These are phyloP conservation scores for Villa cingulata DNA, from an alignment of 2,888 invertebrate genomes.

Conservation along the genomic window DNA sequence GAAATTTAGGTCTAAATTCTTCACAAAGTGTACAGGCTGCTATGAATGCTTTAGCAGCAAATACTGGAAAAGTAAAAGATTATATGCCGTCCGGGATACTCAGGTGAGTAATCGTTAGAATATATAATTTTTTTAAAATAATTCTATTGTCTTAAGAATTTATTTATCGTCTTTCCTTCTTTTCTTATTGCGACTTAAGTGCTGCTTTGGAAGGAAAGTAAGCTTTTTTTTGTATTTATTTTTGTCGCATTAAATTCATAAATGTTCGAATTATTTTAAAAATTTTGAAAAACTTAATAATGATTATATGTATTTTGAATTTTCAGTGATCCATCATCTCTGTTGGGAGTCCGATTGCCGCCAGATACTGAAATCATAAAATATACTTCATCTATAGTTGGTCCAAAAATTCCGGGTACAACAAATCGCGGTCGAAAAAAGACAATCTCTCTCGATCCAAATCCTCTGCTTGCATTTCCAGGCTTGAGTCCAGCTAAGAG, in stretches of 20 bases:
- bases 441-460: constrained; percentile 72
- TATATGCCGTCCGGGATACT: constrained; percentile 39
- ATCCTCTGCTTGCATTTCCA: constrained; percentile 40
- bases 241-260: too few relatives aligned
- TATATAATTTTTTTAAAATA: background rate
- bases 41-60: constrained; percentile 35
- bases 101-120: constrained; percentile 34
- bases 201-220: constrained; percentile 60
- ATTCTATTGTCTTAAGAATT: constrained; percentile 2
- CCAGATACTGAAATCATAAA: constrained; percentile 85
- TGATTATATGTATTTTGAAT: background rate
- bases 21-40: constrained; percentile 37
- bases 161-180: constrained; percentile 15
- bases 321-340: constrained; percentile 63
- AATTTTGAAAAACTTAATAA: background rate
- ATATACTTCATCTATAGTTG: constrained; percentile 75
- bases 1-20: constrained; percentile 32
- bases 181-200: constrained; percentile 34
- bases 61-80: constrained; percentile 28
- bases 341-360: constrained; percentile 69
- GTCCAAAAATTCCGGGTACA: constrained; percentile 72
- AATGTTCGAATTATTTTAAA: background rate
- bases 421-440: constrained; percentile 77
- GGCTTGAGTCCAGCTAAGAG: constrained; percentile 37
- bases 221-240: constrained; percentile 24